Conservation (phyloP, 2,888 invertebrate species). For the Hoplodrina ambigua region DNA sequence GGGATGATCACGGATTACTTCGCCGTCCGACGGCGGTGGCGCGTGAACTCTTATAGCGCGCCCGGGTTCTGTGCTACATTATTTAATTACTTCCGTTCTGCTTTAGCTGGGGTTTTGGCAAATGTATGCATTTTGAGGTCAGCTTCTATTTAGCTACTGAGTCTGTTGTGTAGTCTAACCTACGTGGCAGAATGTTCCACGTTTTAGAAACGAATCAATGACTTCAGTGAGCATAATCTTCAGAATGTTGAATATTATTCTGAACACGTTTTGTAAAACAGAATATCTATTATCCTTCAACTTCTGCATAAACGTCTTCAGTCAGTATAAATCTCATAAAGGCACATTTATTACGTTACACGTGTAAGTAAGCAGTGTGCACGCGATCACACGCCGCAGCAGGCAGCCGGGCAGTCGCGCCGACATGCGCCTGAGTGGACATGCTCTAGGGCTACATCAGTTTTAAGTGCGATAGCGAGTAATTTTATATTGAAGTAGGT, state of each 20-base stretch:
- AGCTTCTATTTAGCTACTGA: not conserved
- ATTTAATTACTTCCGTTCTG: constrained; percentile 54
- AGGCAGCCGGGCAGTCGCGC: constrained; percentile 13
- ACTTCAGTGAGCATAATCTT: too few species aligned
- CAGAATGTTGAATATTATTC: too few species aligned
- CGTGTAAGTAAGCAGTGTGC: constrained; percentile 33
- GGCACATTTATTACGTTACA: not conserved
- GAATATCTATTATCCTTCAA: too few species aligned
- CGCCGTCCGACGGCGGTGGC: constrained; percentile 32
- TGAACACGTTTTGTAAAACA: too few species aligned
- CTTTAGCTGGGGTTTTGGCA: constrained; percentile 20
- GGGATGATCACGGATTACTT: constrained; percentile 60
- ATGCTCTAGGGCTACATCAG: not conserved
- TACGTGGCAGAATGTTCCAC: not conserved
- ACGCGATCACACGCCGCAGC: constrained; percentile 62
- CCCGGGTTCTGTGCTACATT: constrained; percentile 48
- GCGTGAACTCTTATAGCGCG: constrained; percentile 55
- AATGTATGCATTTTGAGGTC: constrained; percentile 31
- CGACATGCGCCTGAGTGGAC: not conserved
- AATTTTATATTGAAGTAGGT: not conserved
- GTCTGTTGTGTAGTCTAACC: not conserved
- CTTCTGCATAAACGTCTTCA: not conserved
- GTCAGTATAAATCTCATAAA: not conserved
- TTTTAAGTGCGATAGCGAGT: not conserved
- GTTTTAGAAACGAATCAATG: not conserved